Evolutionary conservation across 2,113 vertebrate species (phyloP).

Genomic region (Phocoena phocoena): DNA sequence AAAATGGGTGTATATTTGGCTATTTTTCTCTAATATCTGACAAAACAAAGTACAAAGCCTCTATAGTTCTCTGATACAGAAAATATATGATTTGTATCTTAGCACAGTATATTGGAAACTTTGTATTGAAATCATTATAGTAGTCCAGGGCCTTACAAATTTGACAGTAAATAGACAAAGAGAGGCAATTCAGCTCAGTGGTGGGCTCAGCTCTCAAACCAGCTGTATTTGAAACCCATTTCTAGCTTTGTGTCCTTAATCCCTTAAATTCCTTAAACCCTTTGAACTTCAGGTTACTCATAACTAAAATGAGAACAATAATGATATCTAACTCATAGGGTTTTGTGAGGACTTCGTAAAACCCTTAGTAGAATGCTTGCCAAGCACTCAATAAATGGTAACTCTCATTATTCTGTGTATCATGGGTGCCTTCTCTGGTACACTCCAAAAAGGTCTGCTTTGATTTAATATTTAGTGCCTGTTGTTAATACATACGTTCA

Average conservation of each 20-base stretch:
- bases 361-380: not conserved
- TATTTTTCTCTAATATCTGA: conserved; percentile 20
- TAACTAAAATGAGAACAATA: not conserved
- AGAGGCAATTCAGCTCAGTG: not conserved
- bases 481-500: not conserved
- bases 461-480: not conserved
- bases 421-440: not conserved
- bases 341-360: not conserved
- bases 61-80: not conserved
- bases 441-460: not conserved
- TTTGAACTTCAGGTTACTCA: not conserved
- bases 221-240: not conserved
- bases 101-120: not conserved
- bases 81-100: conserved; percentile 11
- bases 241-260: not conserved
- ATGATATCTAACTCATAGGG: not conserved
- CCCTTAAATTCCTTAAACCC: not conserved
- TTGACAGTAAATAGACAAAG: not conserved
- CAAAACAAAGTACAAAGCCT: conserved; percentile 30
- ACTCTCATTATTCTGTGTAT: not conserved
- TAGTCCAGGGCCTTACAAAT: not conserved
- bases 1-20: conserved; percentile 24
- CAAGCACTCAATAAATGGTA: not conserved
- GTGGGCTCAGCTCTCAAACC: not conserved
- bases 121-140: not conserved